A percentile compares a stretch with the other conserved stretches of the same genome.
Conservation (phyloP, 2,888 invertebrate species). For the Neria commutata region DNA sequence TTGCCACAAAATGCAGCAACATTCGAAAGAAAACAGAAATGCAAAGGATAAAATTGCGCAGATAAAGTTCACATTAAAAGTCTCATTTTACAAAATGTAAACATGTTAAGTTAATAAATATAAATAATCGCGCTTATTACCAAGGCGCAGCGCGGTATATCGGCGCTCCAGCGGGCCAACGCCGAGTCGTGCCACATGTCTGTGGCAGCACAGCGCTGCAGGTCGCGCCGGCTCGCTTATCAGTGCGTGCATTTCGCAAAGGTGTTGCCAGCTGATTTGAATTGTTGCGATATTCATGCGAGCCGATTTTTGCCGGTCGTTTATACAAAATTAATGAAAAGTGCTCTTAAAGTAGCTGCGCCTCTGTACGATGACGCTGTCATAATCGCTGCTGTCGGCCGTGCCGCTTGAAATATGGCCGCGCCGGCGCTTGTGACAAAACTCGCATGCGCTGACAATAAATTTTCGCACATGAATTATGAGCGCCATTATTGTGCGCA, state of each 20-base stretch:
- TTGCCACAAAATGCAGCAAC: conserved; percentile 2
- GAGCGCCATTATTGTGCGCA: no score
- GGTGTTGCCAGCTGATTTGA: conserved; percentile 52
- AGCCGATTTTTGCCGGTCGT: not conserved
- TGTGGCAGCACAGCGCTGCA: conserved; percentile 12
- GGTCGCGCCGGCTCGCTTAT: conserved; percentile 34
- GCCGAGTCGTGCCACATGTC: not conserved
- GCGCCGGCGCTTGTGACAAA: no score
- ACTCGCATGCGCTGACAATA: no score
- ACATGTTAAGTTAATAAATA: conserved; percentile 60
- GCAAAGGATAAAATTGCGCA: conserved; percentile 19
- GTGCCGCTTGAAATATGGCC: no score
- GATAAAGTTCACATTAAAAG: conserved; percentile 61
- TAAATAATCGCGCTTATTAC: conserved; percentile 59
- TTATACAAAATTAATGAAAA: not conserved
- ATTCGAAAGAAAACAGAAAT: conserved; percentile 30
- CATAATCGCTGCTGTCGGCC: not conserved
- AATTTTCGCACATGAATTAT: no score
- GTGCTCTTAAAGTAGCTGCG: not conserved
- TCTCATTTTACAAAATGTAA: conserved; percentile 61
- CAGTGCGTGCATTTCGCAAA: conserved; percentile 57
- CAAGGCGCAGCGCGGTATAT: conserved; percentile 20
- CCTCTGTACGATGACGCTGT: not conserved
- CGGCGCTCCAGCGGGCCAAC: not conserved
- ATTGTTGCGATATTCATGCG: conserved; percentile 24